A percentile compares a stretch with the other conserved stretches of the same genome.
Evolutionary conservation across 2,888 invertebrate genomes (phyloP).

Genomic region (Noctua janthe): DNA sequence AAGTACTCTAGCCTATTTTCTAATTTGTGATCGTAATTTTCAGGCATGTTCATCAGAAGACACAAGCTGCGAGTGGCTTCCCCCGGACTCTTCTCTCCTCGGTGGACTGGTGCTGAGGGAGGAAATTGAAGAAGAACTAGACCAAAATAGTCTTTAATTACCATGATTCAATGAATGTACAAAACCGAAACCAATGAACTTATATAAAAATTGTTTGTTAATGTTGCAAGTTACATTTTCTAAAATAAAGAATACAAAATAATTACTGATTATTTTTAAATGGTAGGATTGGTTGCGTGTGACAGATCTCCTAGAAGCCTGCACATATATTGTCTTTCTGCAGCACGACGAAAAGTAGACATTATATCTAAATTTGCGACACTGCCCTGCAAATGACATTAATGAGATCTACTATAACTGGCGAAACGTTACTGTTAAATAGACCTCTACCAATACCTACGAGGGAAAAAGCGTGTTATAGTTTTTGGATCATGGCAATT

Average conservation of each 20-base stretch:
- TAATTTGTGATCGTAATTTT: conserved; percentile 25
- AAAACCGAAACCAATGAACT: conserved; percentile 12
- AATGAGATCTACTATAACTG: neutral
- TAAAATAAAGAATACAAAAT: conserved; percentile 1
- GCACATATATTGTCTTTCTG: neutral
- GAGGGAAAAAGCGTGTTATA: neutral
- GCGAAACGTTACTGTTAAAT: neutral
- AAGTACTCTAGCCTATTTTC: neutral
- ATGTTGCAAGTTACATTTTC: conserved; percentile 73
- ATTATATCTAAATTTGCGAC: neutral
- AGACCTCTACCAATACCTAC: neutral
- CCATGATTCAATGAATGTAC: neutral
- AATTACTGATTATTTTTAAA: neutral
- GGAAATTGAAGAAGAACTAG: conserved; percentile 82
- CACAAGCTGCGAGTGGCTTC: conserved; percentile 88
- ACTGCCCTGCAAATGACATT: too few species aligned
- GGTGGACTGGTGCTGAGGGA: conserved; percentile 81
- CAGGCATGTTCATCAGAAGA: conserved; percentile 88
- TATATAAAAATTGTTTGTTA: neutral
- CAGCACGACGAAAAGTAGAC: neutral
- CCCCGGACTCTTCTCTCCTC: conserved; percentile 84
- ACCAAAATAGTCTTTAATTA: conserved; percentile 61
- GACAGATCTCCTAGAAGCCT: neutral
- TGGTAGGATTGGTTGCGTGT: too few species aligned
- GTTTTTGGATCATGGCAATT: neutral